Conservation (phyloP, 2,113 vertebrate genomes). For the Myrmophylax atrothorax region DNA sequence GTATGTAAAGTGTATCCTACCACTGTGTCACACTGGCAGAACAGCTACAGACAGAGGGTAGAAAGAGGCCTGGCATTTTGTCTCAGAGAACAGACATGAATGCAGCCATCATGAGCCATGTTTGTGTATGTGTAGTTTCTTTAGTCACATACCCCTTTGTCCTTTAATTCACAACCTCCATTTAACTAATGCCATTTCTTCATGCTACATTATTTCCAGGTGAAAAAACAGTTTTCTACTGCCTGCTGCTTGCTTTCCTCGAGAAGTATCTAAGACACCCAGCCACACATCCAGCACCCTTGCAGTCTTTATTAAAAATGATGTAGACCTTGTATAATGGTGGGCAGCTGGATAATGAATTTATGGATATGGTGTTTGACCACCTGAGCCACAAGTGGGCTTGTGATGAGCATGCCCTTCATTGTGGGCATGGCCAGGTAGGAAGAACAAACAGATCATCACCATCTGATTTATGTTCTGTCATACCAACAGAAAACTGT, state of each 20-base stretch:
- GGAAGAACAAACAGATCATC: not conserved
- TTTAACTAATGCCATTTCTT: not conserved
- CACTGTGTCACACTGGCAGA: not conserved
- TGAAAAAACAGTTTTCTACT: not conserved
- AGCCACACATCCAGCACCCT: not conserved
- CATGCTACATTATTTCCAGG: not conserved
- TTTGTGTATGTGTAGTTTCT: rapidly evolving
- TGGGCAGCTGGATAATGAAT: not conserved
- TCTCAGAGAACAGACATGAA: not conserved
- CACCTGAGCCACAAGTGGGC: not conserved
- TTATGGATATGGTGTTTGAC: not conserved
- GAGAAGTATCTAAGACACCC: not conserved
- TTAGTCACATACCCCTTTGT: not conserved
- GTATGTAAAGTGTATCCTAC: not conserved
- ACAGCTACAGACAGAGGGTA: not conserved
- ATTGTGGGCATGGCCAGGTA: not conserved
- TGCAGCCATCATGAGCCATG: not conserved
- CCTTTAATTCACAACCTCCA: not conserved
- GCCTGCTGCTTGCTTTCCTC: not conserved
- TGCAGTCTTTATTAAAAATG: not conserved
- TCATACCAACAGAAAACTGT: not conserved
- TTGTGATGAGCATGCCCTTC: not conserved
- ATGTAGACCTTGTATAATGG: not conserved
- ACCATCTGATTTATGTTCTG: not conserved
- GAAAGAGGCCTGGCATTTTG: not conserved